Percentiles rank a stretch among this genome's conserved stretches.
These are phyloP conservation scores for Drosophila lini DNA, from an alignment of 1,140 invertebrate genomes.

Conservation along the genomic window DNA sequence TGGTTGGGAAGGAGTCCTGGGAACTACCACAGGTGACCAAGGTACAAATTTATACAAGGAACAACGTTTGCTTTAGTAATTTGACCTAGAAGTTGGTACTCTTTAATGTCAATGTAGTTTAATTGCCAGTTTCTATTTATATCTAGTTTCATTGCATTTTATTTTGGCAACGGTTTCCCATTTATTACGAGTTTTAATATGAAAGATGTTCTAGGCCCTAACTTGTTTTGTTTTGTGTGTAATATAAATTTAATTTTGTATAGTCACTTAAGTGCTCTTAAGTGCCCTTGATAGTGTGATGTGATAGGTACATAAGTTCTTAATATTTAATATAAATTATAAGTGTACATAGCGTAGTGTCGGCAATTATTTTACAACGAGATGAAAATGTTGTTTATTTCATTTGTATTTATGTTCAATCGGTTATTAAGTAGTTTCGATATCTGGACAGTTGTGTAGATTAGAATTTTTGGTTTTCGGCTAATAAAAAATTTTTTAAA, in stretches of 20 bases:
- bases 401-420: neutral
- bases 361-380: neutral
- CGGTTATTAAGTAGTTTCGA: neutral
- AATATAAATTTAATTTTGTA: neutral
- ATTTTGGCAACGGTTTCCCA: neutral
- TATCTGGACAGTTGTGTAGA: neutral
- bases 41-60: neutral
- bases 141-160: neutral
- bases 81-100: neutral
- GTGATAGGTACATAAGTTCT: neutral
- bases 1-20: conserved; percentile 6
- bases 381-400: neutral
- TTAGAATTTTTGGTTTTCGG: neutral
- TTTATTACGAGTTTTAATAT: neutral
- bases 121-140: neutral
- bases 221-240: neutral
- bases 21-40: conserved; percentile 15
- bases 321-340: neutral
- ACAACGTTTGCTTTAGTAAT: neutral
- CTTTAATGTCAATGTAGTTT: too few relatives aligned
- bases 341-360: neutral
- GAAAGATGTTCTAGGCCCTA: too few relatives aligned
- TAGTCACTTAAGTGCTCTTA: neutral
- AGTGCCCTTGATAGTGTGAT: neutral
- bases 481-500: too few relatives aligned